A percentile compares a stretch with the other conserved stretches of the same genome.
phyloP scores from a whole-genome alignment of 2,888 invertebrate species.

The Tipula lateralis region DNA sequence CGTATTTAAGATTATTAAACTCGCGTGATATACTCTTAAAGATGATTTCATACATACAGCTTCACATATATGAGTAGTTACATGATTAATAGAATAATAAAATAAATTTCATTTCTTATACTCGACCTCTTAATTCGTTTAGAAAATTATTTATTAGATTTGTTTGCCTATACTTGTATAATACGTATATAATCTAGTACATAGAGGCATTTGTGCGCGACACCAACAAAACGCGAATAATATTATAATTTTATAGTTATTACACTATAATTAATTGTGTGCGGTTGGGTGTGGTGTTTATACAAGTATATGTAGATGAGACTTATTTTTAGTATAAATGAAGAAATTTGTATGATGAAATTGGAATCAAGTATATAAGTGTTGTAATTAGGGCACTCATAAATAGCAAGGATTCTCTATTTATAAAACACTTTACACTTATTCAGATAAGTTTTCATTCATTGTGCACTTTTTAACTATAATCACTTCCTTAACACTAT shows the following conservation, averaged over 20 bases:
- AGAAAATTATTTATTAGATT: background rate
- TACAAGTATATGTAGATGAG: no score
- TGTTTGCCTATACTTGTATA: background rate
- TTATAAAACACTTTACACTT: no score
- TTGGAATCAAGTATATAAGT: background rate
- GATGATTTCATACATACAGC: background rate
- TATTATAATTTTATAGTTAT: background rate
- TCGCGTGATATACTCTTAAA: background rate
- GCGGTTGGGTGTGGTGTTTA: background rate
- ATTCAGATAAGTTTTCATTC: no score
- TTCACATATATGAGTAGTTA: background rate
- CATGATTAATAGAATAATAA: background rate
- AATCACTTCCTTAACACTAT: no score
- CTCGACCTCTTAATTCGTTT: background rate
- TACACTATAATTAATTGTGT: background rate
- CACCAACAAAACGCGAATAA: background rate
- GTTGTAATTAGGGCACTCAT: background rate
- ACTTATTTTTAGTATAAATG: background rate
- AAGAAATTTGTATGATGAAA: background rate
- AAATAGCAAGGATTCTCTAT: no score
- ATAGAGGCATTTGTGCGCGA: background rate
- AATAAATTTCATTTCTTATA: background rate
- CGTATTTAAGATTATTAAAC: constrained; percentile 24
- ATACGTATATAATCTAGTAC: background rate
- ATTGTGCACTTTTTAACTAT: no score